Evolutionary conservation across 1,140 invertebrate genomes (phyloP), one percentile per base, ranked within the genome.

Genomic region (Heliothis virescens): DNA sequence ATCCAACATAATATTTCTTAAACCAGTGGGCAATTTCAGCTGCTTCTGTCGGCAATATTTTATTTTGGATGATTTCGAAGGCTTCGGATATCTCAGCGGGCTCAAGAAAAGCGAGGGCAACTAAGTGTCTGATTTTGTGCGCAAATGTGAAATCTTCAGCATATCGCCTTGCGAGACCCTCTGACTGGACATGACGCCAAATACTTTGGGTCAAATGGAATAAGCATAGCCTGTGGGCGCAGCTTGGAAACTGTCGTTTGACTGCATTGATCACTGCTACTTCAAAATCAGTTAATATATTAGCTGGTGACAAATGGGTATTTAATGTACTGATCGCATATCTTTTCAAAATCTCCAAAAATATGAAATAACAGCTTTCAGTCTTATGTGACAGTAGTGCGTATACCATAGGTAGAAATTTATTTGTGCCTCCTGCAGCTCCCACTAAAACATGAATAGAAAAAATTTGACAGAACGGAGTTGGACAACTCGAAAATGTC

Each of bases 1-100:
- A 62, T 62, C 59, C 59, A 26, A 62, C 59, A 62, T 62, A 62
- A 62, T 62, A 62, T 62, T 62, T 62, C 21, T 62, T 26, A 62
- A 62, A 62, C 59, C 59, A 62, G 21, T 34, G 59, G 21, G 9
- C 21, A 26, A 62, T 26, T 34, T 26, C 12, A 26, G 21, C 10
- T 29, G 59, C 59, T 62, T 62, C 59, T 29, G 21, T 26, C 21
- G 59, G 59, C 21, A 62, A 29, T 29, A 62, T 62, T 34, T 62
- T 26, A 26, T 62, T 62, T 62, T 62, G 21, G 21, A 62, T 62
- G 21, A 62, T 62, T 29, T 62, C 59, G 21, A 62, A 26, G 21
- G 59, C 59, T 29, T 62, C 59, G 59, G 59, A 15, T 29, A 62
- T 62, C 10, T 62, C 59, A 29, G 21, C 10, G 21, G 59, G 13